Evolutionary conservation across 2,113 vertebrate genomes (phyloP).

Genomic region (Felis catus): F.catus_Fca126_mat1.0 CM031414.1:25941501-25942000

Average conservation of each 20-base stretch:
- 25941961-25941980: background rate
- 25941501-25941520: background rate
- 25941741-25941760: background rate
- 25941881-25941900: background rate
- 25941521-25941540: background rate
- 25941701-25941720: background rate
- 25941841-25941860: background rate
- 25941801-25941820: background rate
- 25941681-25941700: background rate
- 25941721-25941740: background rate
- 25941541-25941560: background rate
- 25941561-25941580: background rate
- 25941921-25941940: background rate
- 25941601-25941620: background rate
- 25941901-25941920: background rate
- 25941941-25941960: background rate
- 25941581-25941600: background rate
- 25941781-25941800: background rate
- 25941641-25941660: background rate
- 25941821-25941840: rapidly evolving
- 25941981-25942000: rapidly evolving
- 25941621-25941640: background rate
- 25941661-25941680: background rate
- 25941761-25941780: background rate
- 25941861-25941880: background rate